Base-by-base conservation (phyloP, 2,888 invertebrate species). In the Hartigia nigra region DNA sequence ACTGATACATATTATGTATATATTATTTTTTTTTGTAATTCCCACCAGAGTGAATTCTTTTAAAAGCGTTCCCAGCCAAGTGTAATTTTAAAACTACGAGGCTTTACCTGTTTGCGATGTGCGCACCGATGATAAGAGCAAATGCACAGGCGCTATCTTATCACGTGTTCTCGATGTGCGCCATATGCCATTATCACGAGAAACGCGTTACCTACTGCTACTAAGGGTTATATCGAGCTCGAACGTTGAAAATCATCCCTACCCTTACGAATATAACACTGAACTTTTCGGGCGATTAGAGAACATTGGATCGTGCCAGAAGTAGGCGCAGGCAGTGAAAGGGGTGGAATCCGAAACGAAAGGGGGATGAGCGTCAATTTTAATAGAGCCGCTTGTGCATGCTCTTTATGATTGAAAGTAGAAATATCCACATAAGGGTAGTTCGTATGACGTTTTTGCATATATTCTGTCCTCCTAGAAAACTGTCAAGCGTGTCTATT, bases 101-200 rank as follows among this genome's bases (percentile, higher is more conserved):
- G 23, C 39, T 55, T 55, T 55, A 55, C 23, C 39, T 55, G 39
- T 31, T 72, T 2, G 32, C 72, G 72, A 32, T 14, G 31, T 72
- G 31, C 72, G 12, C 32, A 72, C 31, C 72, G 31, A 14, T 4
- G 72, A 72, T 31, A 72, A 72, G 86, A 85, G 83, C 80, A 81
- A 86, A 87, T 86, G 85, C 86, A 87, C 79, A 82, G 78, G 80
- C 82, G 87, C 87, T 89, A 89, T 90, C 90, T 90, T 90, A 90
- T 90, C 89, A 82, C 69, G 37, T 35, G 55, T 23, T 55, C 72
- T 35, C 77, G 81, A 55, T 55, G 77, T 78, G 78, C 81, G 83
- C 84, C 86, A 87, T 86, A 87, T 86, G 89, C 86, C 84, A 86
- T 87, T 86, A 87, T 85, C 87, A 83, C 84, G 84, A 83, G 87